Evolutionary conservation across 2,797 vertebrate species (phyloP), one percentile per base, ranked within the genome.

Genomic region (Myotis myotis): DNA sequence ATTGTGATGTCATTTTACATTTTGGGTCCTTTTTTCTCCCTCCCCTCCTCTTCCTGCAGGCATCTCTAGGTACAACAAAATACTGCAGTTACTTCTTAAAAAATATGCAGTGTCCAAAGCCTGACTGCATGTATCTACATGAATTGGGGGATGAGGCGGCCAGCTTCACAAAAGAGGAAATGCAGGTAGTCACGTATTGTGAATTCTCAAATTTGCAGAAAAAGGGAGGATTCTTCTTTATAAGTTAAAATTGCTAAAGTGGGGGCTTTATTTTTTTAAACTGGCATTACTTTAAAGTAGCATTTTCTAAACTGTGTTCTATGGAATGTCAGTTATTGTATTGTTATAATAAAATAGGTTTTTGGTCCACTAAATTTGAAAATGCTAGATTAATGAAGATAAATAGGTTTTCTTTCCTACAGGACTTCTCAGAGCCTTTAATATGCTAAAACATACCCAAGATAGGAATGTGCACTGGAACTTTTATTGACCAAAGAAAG

Each of bases 71-170:
- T 98, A 99, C 99, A 98, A 99, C 99, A 98, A 99, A 99, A 98
- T 99, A 99, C 97, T 99, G 99, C 99, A 99, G 99, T 98, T 99
- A 99, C 98, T 99, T 99, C 97, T 98, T 99, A 96, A 99, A 99
- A 99, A 99, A 99, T 98, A 99, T 99, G 99, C 99, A 99, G 98
- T 99, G 99, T 98, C 99, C 99, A 95, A 99, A 99, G 98, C 99
- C 99, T 96, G 99, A 99, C 98, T 99, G 99, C 98, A 99, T 99
- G 99, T 99, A 99, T 98, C 98, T 99, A 98, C 99, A 99, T 90
- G 99, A 99, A 97, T 96, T 99, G 97, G 99, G 99, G 75, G 99
- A 99, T 91, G 99, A 99, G 98, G 99, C 99, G 15, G 99, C 99
- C 98, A 99, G 99, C 98, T 99, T 99, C 98, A 99, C 99, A 96